Base-by-base conservation (phyloP, 2,888 invertebrate species). In the Tanytarsus gracilentus region DNA sequence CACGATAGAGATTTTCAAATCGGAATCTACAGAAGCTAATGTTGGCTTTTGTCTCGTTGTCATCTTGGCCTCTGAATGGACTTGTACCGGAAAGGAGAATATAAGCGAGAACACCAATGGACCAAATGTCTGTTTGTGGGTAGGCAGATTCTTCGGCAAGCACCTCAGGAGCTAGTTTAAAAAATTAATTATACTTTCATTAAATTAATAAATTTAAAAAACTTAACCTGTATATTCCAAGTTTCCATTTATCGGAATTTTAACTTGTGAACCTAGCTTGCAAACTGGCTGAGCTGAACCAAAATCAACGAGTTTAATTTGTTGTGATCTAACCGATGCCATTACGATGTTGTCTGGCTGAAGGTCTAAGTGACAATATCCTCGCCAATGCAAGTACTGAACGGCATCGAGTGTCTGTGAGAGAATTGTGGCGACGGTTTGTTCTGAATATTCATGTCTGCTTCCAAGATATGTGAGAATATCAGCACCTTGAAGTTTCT, bases 271-370 rank as follows among this genome's bases (percentile, higher is more conserved):
- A 1, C 92, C 92, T 61, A 89, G 73, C 72, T 88, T 88, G 36
- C 84, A 85, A 2, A 93, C 88, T 67, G 80, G 81, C 66, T 87
- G 86, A 1, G 95, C 87, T 4, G 86, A 84, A 1, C 95, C 96
- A 70, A 97, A 87, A 74, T 98, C 97, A 5, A 93, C 85, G 49
- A 99, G 75, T 73, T 96, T 97, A 2, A 97, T 82, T 72, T 91
- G 86, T 7, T 88, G 81, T 0, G 87, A 85, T 65, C 93, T 78
- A 14, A 91, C 85, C 0, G 86, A 85, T 1, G 88, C 83, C 86
- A 97, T 90, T 3, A 96, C 90, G 23, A 98, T 81, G 72, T 98
- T 98, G 70, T 95, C 94, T 0, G 97, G 97, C 72, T 97, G 92
- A 52, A 96, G 77, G 71, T 95, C 88, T 63, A 95, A 75, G 71